phyloP scores from a whole-genome alignment of 2,113 vertebrate species.

The Cisticola juncidis region DNA sequence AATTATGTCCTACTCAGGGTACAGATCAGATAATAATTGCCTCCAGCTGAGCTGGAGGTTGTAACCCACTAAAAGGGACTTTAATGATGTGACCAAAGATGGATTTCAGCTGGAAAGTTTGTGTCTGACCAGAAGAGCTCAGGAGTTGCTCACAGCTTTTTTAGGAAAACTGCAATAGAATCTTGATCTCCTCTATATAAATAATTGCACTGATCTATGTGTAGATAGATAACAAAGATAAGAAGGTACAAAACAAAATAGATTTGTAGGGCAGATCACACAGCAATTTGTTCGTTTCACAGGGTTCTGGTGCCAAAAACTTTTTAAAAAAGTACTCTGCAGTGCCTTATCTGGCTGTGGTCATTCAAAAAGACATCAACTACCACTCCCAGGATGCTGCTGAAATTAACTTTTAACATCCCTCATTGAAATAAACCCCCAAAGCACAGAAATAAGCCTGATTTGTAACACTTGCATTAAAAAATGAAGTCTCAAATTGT shows the following conservation, averaged over 20 bases:
- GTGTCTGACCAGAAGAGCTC: not conserved
- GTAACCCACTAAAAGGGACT: not conserved
- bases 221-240: not conserved
- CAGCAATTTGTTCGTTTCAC: not conserved
- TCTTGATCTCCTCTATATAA: not conserved
- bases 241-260: not conserved
- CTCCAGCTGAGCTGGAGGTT: conserved; percentile 51
- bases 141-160: not conserved
- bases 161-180: not conserved
- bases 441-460: not conserved
- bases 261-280: not conserved
- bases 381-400: not conserved
- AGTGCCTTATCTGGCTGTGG: not conserved
- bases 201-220: not conserved
- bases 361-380: not conserved
- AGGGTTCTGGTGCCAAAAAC: not conserved
- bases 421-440: not conserved
- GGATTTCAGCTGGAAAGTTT: not conserved
- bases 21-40: conserved; percentile 54
- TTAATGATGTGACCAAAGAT: not conserved
- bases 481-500: not conserved
- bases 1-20: conserved; percentile 53
- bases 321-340: not conserved
- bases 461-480: not conserved
- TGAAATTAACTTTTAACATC: not conserved